Evolutionary conservation across 2,797 vertebrate genomes (phyloP).

Genomic region (Leucoraja ocellata): DNA sequence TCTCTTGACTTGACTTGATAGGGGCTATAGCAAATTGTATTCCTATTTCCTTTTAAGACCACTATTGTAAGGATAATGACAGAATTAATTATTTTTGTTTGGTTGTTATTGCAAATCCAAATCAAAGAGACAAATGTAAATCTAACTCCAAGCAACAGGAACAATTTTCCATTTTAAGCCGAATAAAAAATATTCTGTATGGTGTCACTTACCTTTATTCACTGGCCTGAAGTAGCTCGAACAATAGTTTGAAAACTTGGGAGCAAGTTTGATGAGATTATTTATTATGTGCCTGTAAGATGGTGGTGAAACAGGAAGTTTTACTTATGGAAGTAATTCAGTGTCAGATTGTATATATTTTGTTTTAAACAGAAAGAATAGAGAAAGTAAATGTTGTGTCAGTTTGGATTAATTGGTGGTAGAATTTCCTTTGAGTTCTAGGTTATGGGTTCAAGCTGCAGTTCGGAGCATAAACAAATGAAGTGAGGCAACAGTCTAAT

Average conservation of each 20-base stretch:
- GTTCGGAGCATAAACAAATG: background rate
- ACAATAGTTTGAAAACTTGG: background rate
- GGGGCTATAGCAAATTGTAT: no score
- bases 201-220: background rate
- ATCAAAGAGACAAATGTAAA: background rate
- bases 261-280: background rate
- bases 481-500: no score
- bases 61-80: background rate
- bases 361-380: background rate
- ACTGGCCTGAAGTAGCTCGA: background rate
- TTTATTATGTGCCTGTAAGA: background rate
- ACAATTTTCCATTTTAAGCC: background rate
- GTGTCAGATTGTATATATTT: background rate
- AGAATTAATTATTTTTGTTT: background rate
- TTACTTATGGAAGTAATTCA: background rate
- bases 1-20: no score
- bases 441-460: background rate
- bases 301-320: background rate
- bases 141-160: background rate
- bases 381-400: background rate
- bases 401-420: background rate
- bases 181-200: background rate
- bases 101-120: background rate
- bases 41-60: background rate
- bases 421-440: background rate